Evolutionary conservation across 2,888 invertebrate species (phyloP), one percentile per base, ranked within the genome.

Genomic region (Sialis fuliginosa): DNA sequence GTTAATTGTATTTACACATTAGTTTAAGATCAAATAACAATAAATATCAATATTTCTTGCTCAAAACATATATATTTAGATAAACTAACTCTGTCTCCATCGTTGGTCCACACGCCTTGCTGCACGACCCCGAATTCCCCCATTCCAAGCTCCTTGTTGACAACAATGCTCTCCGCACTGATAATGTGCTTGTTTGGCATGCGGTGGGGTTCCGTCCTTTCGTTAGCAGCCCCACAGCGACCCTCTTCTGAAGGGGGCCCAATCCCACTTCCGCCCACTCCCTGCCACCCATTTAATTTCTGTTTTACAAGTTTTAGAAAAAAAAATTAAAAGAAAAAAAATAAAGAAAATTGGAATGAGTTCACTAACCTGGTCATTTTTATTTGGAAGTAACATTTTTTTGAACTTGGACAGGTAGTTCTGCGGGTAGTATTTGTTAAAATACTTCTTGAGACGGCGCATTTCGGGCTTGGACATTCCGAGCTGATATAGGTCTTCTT

Each of bases 71-170:
- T 8, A 37, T 10, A 7, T 7, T 6, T 7, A 37, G 1, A n/a
- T 30, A 35, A 48, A 60, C 69, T 67, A 65, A 89, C 87, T 67
- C 91, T 75, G 66, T 92, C 89, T 48, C 86, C 90, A 54, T 90
- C 90, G 60, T 92, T 90, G 44, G 88, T 89, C 95, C 95, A 96
- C 6, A 92, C 88, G 4, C 95, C 97, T 66, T 95, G 96, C 62
- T 95, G 95, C 0, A 98, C 97, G 9, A 92, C 87, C 5, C 97
- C 97, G 69, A 98, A 98, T 65, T 98, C 96, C 9, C 98, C 97
- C 57, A 84, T 86, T 32, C 97, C 97, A 48, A 98, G 69, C 60
- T 92, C 91, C 62, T 95, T 93, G 62, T 91, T 91, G 43, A 95
- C 84, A 49, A 86, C 82, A 57, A 96, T 91, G 53, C 88, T 83